phyloP scores from a whole-genome alignment of 2,113 vertebrate genomes.

The Salvelinus sp. region DNA sequence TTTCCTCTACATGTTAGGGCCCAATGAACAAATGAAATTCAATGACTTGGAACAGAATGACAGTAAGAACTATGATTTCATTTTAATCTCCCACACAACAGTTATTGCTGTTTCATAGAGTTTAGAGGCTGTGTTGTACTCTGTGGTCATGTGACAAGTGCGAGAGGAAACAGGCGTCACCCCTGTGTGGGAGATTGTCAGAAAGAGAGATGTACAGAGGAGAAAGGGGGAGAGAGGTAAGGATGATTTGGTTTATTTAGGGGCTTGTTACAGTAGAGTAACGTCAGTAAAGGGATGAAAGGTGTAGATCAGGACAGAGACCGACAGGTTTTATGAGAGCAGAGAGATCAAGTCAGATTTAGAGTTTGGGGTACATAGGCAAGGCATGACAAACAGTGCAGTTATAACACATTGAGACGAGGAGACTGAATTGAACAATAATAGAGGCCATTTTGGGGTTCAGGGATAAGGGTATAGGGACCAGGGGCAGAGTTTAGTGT shows the following conservation, averaged over 20 bases:
- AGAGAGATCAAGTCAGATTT: background rate
- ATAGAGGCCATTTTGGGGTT: background rate
- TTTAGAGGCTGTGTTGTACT: background rate
- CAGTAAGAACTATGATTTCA: too few species aligned
- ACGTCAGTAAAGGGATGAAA: background rate
- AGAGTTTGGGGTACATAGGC: too few species aligned
- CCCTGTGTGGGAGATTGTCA: constrained; percentile 40
- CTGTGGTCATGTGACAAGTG: constrained; percentile 33
- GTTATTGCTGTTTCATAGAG: constrained; percentile 1
- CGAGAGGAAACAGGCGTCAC: constrained; percentile 48
- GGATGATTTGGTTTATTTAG: constrained; percentile 29
- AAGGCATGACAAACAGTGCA: too few species aligned
- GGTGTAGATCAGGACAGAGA: constrained; percentile 13
- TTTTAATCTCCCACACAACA: too few species aligned
- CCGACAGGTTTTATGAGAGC: background rate
- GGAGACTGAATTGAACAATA: background rate
- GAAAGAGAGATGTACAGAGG: constrained; percentile 42
- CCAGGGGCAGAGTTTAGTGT: too few species aligned
- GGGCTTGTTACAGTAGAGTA: background rate
- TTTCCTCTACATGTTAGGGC: too few species aligned
- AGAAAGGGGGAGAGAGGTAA: constrained; percentile 16
- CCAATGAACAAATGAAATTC: too few species aligned
- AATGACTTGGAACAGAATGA: too few species aligned
- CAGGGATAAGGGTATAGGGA: background rate
- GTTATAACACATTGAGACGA: too few species aligned